Base-by-base conservation (phyloP, 2,113 vertebrate species). In the Paraplagusia blochii region DNA sequence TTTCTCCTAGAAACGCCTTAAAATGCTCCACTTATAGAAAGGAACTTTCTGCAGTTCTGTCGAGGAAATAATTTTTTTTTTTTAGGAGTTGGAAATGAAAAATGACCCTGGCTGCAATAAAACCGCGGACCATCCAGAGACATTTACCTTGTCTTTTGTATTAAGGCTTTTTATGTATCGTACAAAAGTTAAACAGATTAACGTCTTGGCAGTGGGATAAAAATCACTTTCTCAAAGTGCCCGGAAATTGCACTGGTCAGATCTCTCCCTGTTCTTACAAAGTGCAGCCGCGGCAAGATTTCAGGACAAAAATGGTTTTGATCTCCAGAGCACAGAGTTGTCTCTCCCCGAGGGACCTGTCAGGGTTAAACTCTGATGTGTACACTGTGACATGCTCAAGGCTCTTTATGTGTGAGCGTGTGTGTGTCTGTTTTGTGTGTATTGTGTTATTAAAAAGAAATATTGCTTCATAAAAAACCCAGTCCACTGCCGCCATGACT, bases 381-480 rank as follows among this genome's bases (percentile, higher is more conserved):
- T 66, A 64, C 70, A 60, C 68, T 57, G 44, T 67, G 75, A 78
- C 69, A 84, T 55, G 77, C 71, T 76, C 62, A 68, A 80, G 79
- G 78, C 70, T 63, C 47, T 56, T 73, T 38, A 33, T 61, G 53
- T 55, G 74, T 62, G 53, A 50, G 74, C 55, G 53, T 51, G 72
- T 71, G 58, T 74, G 58, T 66, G 54, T 62, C 47, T 56, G 74
- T 36, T 29, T 71, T 54, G 53, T 49, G 72, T 74, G 62, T 74
- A 57, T 66, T 54, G 35, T 47, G 73, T 79, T 83, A 85, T 89
- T 86, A 86, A 88, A 88, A 81, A 88, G 80, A 90, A 80, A 84
- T 84, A 87, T 84, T 80, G 85, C 79, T 85, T 90, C 81, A 88
- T 88, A 85, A 90, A 87, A 84, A 18, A 34, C 65, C 65, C 45